Base-by-base conservation (phyloP, 2,113 vertebrate species). In the Bubo blakistoni region DNA sequence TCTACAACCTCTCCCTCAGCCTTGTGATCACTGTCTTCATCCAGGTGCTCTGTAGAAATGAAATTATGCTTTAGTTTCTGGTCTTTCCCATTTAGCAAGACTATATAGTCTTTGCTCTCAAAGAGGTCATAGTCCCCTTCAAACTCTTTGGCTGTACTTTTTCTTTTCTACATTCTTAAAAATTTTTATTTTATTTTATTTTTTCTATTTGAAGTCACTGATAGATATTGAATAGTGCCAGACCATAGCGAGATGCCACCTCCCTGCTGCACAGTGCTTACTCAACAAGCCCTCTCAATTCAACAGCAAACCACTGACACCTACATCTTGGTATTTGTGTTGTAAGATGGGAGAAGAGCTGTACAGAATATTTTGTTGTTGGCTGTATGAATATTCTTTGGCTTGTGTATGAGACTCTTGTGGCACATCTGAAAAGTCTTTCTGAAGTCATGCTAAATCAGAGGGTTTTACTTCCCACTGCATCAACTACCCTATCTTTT, bases 141-240 rank as follows among this genome's bases (percentile, higher is more conserved):
- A 44, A 0, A 16, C 8, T 77, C 67, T 24, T 57, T 5, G 29
- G 25, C 4, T 65, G 24, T 46, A 7, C 12, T 59, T 21, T n/a
- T n/a, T 38, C 1, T 8, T 22, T 24, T 62, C 26, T 9, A 20
- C 1, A 1, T 17, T 32, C 38, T 40, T 13, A 1, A 1, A 44
- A 36, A n/a, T 8, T 57, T 49, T 58, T 9, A 11, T 61, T 58
- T 38, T n/a, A n/a, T n/a, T n/a, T 51, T n/a, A 7, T 19, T 54
- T 52, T 71, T 67, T 77, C 52, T 62, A 2, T 25, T 65, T 59
- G 24, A n/a, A 77, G 27, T 22, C 38, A 13, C 34, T 34, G 29
- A 21, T 66, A 24, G 18, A 15, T 32, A 9, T 0, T 30, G 42
- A 55, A 18, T 26, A 47, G 57, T 59, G 12, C 19, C 22, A 67